Conservation (phyloP, 2,888 invertebrate genomes). For the Eurois occulta region DNA sequence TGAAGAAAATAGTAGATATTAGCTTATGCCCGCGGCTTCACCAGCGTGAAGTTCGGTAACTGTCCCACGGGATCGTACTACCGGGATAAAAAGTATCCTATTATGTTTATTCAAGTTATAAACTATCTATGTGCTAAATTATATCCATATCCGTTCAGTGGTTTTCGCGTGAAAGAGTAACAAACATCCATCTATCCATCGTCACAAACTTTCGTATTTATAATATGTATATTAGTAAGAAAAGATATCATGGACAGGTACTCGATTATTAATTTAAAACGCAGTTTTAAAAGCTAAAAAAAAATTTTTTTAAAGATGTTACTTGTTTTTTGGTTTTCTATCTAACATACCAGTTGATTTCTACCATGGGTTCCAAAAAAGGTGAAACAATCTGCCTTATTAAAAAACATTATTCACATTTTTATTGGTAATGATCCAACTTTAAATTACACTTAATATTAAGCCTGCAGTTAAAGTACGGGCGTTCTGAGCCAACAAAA, state of each 20-base stretch:
- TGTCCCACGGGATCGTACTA: too few relatives aligned
- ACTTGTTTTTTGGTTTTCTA: not conserved
- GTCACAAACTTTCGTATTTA: too few relatives aligned
- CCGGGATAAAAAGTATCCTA: too few relatives aligned
- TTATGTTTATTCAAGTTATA: too few relatives aligned
- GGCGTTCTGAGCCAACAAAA: too few relatives aligned
- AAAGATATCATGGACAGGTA: not conserved
- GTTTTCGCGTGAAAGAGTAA: too few relatives aligned
- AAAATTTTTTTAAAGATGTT: not conserved
- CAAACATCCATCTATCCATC: too few relatives aligned
- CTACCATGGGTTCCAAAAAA: not conserved
- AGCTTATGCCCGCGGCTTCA: too few relatives aligned
- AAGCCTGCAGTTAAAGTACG: not conserved
- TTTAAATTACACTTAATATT: not conserved
- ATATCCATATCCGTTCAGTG: too few relatives aligned
- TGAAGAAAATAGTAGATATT: not conserved
- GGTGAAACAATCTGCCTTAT: not conserved
- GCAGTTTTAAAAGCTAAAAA: not conserved
- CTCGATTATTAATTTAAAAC: not conserved
- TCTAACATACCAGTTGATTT: not conserved
- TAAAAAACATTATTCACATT: not conserved
- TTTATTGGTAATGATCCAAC: not conserved
- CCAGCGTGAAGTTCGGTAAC: too few relatives aligned
- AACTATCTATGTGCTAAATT: too few relatives aligned
- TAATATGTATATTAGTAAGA: too few relatives aligned